phyloP scores from a whole-genome alignment of 2,797 vertebrate genomes.

The Macroramphosus scolopax region DNA sequence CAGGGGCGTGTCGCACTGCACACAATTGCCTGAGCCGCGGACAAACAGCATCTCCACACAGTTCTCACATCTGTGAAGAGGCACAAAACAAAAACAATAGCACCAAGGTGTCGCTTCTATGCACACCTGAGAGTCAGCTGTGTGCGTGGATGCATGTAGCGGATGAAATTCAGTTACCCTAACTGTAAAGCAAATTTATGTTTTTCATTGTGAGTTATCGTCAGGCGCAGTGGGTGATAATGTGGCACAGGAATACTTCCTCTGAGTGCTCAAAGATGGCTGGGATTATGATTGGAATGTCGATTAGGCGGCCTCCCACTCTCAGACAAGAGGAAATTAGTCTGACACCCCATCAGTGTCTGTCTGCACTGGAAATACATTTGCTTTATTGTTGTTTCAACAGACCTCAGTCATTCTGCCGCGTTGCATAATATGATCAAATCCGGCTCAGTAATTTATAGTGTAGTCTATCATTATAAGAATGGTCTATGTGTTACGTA shows the following conservation, averaged over 20 bases:
- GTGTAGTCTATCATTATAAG: slow-evolving; percentile 36
- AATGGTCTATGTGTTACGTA: slow-evolving; percentile 12
- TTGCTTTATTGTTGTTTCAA: slow-evolving; percentile 65
- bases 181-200: slow-evolving; percentile 34
- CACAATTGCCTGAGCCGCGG: slow-evolving; percentile 93
- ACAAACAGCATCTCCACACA: slow-evolving; percentile 97
- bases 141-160: slow-evolving; percentile 7
- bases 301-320: slow-evolving; percentile 63
- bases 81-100: background rate
- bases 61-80: slow-evolving; percentile 86
- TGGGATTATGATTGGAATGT: slow-evolving; percentile 67
- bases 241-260: slow-evolving; percentile 57
- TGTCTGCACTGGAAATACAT: slow-evolving; percentile 66
- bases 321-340: slow-evolving; percentile 69
- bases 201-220: slow-evolving; percentile 37
- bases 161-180: slow-evolving; percentile 31
- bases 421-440: slow-evolving; percentile 54
- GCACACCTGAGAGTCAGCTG: slow-evolving; percentile 8
- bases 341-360: slow-evolving; percentile 66
- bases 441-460: slow-evolving; percentile 39
- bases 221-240: slow-evolving; percentile 54
- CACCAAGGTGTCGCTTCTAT: slow-evolving; percentile 9
- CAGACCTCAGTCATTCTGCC: slow-evolving; percentile 59
- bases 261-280: slow-evolving; percentile 61
- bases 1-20: slow-evolving; percentile 91